phyloP scores from a whole-genome alignment of 1,140 invertebrate genomes.

The Halotydeus destructor region DNA sequence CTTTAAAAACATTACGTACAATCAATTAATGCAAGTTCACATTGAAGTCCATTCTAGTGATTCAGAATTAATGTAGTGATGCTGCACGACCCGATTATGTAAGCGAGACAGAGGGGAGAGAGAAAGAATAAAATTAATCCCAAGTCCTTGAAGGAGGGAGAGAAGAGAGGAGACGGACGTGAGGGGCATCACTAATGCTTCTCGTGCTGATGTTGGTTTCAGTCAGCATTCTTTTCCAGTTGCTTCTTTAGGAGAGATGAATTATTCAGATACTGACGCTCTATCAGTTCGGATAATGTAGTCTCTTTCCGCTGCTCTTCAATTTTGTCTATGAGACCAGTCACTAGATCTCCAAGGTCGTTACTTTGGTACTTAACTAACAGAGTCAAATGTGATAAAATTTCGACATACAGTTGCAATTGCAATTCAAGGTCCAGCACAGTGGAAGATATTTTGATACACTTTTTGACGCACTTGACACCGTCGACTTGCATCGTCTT shows the following conservation, averaged over 20 bases:
- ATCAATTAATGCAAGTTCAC: too few relatives aligned
- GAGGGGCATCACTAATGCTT: too few relatives aligned
- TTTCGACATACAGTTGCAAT: conserved; percentile 13
- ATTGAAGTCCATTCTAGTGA: too few relatives aligned
- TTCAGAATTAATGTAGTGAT: too few relatives aligned
- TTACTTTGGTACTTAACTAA: background rate
- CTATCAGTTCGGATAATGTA: conserved; percentile 4
- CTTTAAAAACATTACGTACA: too few relatives aligned
- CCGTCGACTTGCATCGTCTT: conserved; percentile 1
- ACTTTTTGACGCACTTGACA: conserved; percentile 9
- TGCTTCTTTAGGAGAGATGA: conserved; percentile 4
- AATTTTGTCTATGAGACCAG: conserved; percentile 6
- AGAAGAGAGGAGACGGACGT: too few relatives aligned
- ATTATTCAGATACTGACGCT: conserved; percentile 6
- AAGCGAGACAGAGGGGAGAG: too few relatives aligned
- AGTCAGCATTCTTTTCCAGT: too few relatives aligned
- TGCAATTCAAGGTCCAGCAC: conserved; percentile 12
- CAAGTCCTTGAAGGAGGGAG: too few relatives aligned
- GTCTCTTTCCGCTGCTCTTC: conserved; percentile 6
- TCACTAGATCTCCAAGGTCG: conserved; percentile 5
- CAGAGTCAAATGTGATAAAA: conserved; percentile 13
- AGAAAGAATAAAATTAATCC: too few relatives aligned
- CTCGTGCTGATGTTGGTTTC: too few relatives aligned
- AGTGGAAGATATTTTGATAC: conserved; percentile 10
- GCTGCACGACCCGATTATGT: too few relatives aligned